Evolutionary conservation across 2,113 vertebrate genomes (phyloP), one percentile per base, ranked within the genome.

Genomic region (Marmota monax): DNA sequence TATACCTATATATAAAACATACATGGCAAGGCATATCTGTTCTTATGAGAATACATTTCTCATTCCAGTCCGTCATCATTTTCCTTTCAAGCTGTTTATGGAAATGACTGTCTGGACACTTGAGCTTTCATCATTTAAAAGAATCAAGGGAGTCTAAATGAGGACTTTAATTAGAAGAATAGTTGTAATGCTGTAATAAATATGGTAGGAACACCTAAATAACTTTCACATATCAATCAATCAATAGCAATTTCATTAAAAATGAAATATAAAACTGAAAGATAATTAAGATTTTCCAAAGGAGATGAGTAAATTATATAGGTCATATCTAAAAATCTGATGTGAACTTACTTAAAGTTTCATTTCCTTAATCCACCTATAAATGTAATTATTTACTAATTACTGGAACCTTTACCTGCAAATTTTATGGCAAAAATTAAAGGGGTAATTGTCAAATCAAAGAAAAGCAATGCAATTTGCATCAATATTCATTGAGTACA

Each of bases 211-310:
- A 48, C 7, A 65, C 22, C 29, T 39, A 73, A 22, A 88, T 39
- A 17, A 69, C 72, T 88, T 95, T 80, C 20, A 77, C 29, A 0
- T 87, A 83, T 78, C 65, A 73, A 70, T 78, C 65, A 73, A 70
- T 83, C 39, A 90, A 94, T 92, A 37, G 18, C n/a, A 80, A 76
- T 45, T 96, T 93, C 13, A 92, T 32, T 48, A 89, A 88, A 88
- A 91, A 89, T 89, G 51, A 94, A 61, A 48, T 61, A 91, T 42
- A 61, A 84, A 95, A 42, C 4, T 37, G 77, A 72, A 74, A 85
- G 42, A 73, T 61, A 88, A 76, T n/a, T 67, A 23, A 80, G 22
- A 79, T 20, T 3, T 74, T 12, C 23, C n/a, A 90, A 94, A 70
- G 32, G 76, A 82, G 83, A 34, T 70, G n/a, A 13, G 25, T 61